Evolutionary conservation across 2,113 vertebrate genomes (phyloP), one percentile per base, ranked within the genome.

Genomic region (Coptodon rendalli): DNA sequence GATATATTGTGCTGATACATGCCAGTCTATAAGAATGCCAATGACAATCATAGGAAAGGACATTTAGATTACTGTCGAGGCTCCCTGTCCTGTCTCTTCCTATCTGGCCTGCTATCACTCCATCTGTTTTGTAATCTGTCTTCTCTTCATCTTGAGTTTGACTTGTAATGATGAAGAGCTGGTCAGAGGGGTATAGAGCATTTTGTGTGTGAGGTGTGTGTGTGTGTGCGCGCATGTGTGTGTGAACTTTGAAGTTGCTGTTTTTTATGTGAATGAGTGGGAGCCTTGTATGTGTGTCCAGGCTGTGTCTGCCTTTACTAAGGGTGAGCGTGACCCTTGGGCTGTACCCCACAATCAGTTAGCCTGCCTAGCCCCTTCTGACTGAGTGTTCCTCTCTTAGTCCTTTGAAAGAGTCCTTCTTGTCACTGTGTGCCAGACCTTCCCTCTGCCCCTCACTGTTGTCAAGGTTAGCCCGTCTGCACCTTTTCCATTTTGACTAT

Each of bases 21-120:
- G 92, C 87, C 95, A 93, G 90, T 95, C 94, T 94, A 91, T 93
- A 92, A 93, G 93, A 94, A 94, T 93, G 92, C 91, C 95, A 94
- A 90, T 94, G 93, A 96, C 95, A 96, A 94, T 95, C 93, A 95
- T 90, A 91, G 93, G 92, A 94, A 89, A 95, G 93, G 93, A 94
- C 94, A 93, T 95, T 94, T 93, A 92, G 91, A 96, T 95, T 93
- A 95, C 93, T 89, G 93, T 91, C 86, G 89, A 91, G 92, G 89
- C 93, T 95, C 91, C 92, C 87, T 53, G 79, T 92, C 90, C 93
- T 90, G 94, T 94, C 94, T 94, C 93, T 89, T 93, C 89, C 88
- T 89, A 90, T 95, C 90, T 89, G 82, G 71, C 36, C 76, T 92
- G 68, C 90, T 95, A 93, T 95, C 93, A 95, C 92, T 94, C 93